phyloP scores from a whole-genome alignment of 2,888 invertebrate species.

The Oligia fasciuncula region DNA sequence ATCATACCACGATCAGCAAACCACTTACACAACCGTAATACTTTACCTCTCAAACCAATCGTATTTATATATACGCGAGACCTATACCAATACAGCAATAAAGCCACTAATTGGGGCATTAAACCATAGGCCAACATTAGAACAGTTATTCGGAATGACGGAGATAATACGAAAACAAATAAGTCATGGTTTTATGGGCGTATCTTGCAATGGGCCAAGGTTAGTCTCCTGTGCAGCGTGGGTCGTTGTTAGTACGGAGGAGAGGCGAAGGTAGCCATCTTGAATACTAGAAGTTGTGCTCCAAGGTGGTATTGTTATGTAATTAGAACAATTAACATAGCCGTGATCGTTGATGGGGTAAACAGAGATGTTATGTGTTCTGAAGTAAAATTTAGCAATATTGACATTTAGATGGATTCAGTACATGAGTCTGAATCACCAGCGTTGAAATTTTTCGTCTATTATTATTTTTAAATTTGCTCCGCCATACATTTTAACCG shows the following conservation, averaged over 20 bases:
- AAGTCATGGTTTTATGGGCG: conserved; percentile 56
- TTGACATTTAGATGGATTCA: too few relatives aligned
- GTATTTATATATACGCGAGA: conserved; percentile 26
- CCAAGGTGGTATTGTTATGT: conserved; percentile 41
- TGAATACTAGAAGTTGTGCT: conserved; percentile 20
- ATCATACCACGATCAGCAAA: conserved; percentile 4
- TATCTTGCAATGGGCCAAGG: conserved; percentile 62
- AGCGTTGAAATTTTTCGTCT: too few relatives aligned
- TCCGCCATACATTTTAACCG: background rate
- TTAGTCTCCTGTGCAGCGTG: conserved; percentile 47
- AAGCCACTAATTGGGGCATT: conserved; percentile 54
- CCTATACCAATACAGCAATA: conserved; percentile 35
- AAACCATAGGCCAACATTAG: conserved; percentile 48
- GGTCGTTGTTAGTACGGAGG: conserved; percentile 28
- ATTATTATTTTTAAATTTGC: too few relatives aligned
- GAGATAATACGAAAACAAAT: conserved; percentile 61
- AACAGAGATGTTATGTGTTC: background rate
- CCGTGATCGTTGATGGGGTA: conserved; percentile 8
- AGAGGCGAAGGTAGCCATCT: conserved; percentile 29
- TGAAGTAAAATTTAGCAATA: background rate
- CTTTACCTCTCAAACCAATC: conserved; percentile 26
- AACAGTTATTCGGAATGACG: conserved; percentile 58
- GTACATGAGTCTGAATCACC: too few relatives aligned
- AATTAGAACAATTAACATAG: conserved; percentile 41
- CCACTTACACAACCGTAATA: conserved; percentile 36